Conservation (phyloP, 2,797 vertebrate species). For the Synanceia verrucosa region DNA sequence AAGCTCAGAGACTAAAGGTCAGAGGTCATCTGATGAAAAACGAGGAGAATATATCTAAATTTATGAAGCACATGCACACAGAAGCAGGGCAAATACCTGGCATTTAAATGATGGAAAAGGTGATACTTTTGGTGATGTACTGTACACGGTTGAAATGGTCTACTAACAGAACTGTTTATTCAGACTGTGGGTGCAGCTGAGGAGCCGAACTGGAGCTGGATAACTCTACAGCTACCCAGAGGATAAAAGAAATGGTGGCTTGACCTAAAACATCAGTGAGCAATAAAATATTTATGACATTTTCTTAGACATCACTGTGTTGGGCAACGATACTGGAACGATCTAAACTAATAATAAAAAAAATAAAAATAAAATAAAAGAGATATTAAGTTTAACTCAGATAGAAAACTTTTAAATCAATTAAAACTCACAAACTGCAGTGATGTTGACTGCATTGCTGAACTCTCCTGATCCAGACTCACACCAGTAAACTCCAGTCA, state of each 20-base stretch:
- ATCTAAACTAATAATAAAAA: background rate
- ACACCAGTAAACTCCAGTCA: slow-evolving; percentile 56
- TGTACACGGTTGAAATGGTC: background rate
- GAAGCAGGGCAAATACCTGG: background rate
- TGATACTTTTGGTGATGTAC: background rate
- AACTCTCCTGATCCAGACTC: slow-evolving; percentile 50
- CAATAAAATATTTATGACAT: background rate
- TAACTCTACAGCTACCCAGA: background rate
- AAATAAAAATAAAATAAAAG: background rate
- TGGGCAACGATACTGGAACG: too few species aligned
- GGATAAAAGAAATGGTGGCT: background rate
- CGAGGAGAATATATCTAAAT: background rate
- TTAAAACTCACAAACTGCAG: background rate
- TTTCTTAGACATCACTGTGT: background rate
- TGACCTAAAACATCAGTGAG: background rate
- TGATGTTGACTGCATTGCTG: slow-evolving; percentile 51
- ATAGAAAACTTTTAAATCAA: background rate
- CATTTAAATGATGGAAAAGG: background rate
- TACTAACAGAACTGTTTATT: too few species aligned
- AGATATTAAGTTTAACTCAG: too few species aligned
- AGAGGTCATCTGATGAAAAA: background rate
- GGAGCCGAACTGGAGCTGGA: background rate
- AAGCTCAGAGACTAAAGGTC: background rate
- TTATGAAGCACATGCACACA: background rate
- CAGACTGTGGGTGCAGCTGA: too few species aligned